A percentile compares a stretch with the other conserved stretches of the same genome.
Evolutionary conservation across 2,888 invertebrate species (phyloP).

Genomic region (Andricus quercusramuli): DNA sequence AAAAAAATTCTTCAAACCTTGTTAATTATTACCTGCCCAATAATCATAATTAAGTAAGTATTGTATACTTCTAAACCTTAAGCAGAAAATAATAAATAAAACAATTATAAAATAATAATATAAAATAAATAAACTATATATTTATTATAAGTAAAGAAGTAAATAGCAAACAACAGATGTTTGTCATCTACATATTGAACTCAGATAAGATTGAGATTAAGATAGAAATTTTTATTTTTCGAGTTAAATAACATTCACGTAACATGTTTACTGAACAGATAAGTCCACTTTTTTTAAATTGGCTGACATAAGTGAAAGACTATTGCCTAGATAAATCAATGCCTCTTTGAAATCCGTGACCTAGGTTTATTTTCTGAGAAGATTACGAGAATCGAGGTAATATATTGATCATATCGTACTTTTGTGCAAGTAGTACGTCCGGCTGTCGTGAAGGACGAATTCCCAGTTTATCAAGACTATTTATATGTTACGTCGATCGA

Average conservation of each 20-base stretch:
- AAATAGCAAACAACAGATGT: not conserved
- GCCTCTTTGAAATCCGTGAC: not conserved
- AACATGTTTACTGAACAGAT: not conserved
- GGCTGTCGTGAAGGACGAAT: constrained; percentile 56
- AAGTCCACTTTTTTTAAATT: not conserved
- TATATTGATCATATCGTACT: constrained; percentile 33
- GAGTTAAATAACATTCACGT: not conserved
- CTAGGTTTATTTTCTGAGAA: constrained; percentile 5
- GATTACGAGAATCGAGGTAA: not conserved
- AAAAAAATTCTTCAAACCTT: too few species aligned
- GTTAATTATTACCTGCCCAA: not conserved
- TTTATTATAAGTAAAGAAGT: not conserved
- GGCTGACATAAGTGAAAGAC: not conserved
- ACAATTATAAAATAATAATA: not conserved
- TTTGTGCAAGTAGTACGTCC: constrained; percentile 48
- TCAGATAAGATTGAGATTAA: not conserved
- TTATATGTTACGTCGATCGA: constrained; percentile 57
- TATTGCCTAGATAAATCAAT: not conserved
- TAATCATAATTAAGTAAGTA: not conserved
- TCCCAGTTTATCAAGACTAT: constrained; percentile 56
- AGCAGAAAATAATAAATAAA: too few species aligned
- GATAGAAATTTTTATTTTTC: not conserved
- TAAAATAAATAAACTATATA: not conserved
- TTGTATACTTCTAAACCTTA: too few species aligned
- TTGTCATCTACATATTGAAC: not conserved